These are phyloP conservation scores for Hypomesus transpacificus DNA, from an alignment of 2,113 vertebrate genomes.

Conservation along the genomic window DNA sequence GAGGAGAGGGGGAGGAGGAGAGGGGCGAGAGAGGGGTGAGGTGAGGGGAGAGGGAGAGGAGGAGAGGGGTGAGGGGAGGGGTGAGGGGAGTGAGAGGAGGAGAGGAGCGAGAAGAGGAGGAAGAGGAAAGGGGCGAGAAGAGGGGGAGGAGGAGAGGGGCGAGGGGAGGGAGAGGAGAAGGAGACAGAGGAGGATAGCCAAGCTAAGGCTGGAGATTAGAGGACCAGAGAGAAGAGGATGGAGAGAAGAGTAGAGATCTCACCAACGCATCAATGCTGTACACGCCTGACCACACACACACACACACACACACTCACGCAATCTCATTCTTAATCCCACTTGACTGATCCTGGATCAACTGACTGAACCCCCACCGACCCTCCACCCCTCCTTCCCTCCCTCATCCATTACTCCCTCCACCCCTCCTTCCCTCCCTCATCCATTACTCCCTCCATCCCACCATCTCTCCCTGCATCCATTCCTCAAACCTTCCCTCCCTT, in stretches of 20 bases:
- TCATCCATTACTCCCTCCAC: not conserved
- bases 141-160: not conserved
- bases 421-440: not conserved
- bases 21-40: not conserved
- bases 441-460: not conserved
- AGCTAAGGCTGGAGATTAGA: not conserved
- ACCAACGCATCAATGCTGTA: too few species aligned
- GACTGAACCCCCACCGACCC: conserved; percentile 1
- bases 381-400: not conserved
- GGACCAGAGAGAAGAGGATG: not conserved
- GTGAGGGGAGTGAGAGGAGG: not conserved
- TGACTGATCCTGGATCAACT: conserved; percentile 20
- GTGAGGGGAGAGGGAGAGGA: not conserved
- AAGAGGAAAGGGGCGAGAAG: not conserved
- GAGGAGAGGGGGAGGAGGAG: not conserved
- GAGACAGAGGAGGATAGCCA: not conserved
- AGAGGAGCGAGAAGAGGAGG: not conserved
- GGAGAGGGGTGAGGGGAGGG: not conserved
- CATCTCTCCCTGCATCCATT: not conserved
- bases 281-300: not conserved
- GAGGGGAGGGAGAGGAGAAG: not conserved
- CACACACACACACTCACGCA: not conserved
- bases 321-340: conserved; percentile 14
- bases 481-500: too few species aligned
- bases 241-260: not conserved